Percentiles rank a stretch among this genome's conserved stretches.
phyloP scores from a whole-genome alignment of 92 coral and sea anemone genomes.

The Porites divaricata region DNA sequence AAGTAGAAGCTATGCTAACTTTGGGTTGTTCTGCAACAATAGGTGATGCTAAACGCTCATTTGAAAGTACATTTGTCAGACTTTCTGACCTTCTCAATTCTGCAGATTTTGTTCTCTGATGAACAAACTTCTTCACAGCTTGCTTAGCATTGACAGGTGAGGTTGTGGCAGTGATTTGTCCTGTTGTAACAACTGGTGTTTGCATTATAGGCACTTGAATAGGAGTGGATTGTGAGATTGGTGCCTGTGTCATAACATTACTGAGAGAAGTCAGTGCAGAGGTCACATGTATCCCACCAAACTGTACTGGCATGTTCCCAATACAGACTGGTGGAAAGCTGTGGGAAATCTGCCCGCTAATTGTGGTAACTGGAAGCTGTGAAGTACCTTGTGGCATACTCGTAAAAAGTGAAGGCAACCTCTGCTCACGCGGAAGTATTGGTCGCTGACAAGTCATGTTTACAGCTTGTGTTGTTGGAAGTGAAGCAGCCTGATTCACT shows the following conservation, averaged over 20 bases:
- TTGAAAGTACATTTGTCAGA: slow-evolving; percentile 15
- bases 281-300: not conserved
- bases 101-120: slow-evolving; percentile 84
- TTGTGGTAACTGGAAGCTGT: slow-evolving; percentile 23
- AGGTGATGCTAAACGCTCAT: not conserved
- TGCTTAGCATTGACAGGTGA: slow-evolving; percentile 81
- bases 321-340: slow-evolving; percentile 12
- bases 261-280: not conserved
- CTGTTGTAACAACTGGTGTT: not conserved
- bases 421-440: slow-evolving; percentile 79
- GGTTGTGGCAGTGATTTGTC: not conserved
- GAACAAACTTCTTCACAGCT: slow-evolving; percentile 92
- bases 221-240: not conserved
- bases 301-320: slow-evolving; percentile 26
- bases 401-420: slow-evolving; percentile 43
- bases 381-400: not conserved
- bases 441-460: slow-evolving; percentile 54
- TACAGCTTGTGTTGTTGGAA: slow-evolving; percentile 30
- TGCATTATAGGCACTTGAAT: not conserved
- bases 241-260: not conserved
- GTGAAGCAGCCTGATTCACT: slow-evolving; percentile 35
- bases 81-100: slow-evolving; percentile 70
- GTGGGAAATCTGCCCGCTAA: slow-evolving; percentile 10
- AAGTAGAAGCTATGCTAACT: not conserved
- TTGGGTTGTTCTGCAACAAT: not conserved